Conservation (phyloP, 2,113 vertebrate genomes). For the Artemisiospiza belli region DNA sequence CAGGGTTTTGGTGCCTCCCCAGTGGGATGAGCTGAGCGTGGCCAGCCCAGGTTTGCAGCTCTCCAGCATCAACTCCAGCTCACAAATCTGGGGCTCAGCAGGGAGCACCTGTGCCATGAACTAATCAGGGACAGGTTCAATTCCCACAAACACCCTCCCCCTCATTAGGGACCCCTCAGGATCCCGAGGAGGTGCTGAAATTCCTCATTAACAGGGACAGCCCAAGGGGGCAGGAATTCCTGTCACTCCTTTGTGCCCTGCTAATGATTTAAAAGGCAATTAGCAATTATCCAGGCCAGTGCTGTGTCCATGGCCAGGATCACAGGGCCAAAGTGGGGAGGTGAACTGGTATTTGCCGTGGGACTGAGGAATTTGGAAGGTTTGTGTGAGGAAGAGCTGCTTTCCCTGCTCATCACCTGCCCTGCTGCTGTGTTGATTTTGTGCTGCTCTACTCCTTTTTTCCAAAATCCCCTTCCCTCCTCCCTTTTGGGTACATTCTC, state of each 20-base stretch:
- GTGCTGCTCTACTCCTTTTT: not conserved
- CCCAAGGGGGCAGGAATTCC: not conserved
- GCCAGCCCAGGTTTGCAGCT: too few species aligned
- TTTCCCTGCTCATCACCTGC: not conserved
- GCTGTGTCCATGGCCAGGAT: not conserved
- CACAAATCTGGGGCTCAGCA: not conserved
- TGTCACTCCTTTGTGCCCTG: not conserved
- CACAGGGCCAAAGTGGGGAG: not conserved
- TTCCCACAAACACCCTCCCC: not conserved
- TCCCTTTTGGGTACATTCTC: fast-evolving
- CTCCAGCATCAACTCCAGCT: not conserved
- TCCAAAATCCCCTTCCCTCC: not conserved
- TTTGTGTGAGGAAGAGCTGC: not conserved
- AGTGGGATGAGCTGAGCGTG: too few species aligned
- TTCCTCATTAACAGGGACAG: not conserved
- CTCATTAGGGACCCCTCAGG: not conserved
- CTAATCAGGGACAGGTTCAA: not conserved
- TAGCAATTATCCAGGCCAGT: not conserved
- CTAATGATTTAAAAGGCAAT: not conserved
- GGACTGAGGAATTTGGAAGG: not conserved
- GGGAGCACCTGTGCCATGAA: not conserved
- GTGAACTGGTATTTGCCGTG: not conserved
- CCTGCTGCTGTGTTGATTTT: not conserved
- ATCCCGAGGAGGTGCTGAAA: not conserved
- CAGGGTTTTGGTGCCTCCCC: not conserved